phyloP scores from a whole-genome alignment of 2,113 vertebrate genomes.

The Tetrao urogallus region DNA sequence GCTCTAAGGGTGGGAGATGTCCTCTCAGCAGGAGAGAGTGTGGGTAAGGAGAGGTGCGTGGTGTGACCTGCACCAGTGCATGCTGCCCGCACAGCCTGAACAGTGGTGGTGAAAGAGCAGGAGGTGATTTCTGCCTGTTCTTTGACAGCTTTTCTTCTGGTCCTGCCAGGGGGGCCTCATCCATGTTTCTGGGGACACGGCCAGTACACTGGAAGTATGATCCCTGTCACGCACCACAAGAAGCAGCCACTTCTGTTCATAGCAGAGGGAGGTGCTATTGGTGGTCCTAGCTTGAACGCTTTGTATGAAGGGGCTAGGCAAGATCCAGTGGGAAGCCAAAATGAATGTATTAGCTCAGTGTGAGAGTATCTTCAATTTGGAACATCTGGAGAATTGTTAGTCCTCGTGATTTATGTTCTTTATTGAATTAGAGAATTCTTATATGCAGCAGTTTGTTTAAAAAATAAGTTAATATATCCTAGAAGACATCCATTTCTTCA shows the following conservation, averaged over 20 bases:
- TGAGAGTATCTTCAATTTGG: neutral
- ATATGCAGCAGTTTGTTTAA: neutral
- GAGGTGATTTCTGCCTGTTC: neutral
- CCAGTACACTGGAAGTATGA: no score
- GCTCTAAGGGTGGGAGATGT: neutral
- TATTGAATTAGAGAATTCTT: neutral
- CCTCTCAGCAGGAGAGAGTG: neutral
- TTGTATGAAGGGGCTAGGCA: neutral
- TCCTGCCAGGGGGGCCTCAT: neutral
- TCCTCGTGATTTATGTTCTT: neutral
- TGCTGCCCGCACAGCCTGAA: neutral
- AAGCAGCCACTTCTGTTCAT: neutral
- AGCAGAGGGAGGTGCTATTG: neutral
- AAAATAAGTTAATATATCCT: neutral
- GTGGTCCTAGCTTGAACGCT: neutral
- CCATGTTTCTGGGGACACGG: neutral
- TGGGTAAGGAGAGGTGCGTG: neutral
- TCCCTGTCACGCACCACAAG: neutral
- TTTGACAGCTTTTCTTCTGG: neutral
- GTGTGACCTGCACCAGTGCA: neutral
- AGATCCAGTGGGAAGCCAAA: neutral
- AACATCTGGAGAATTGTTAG: neutral
- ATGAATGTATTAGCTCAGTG: neutral
- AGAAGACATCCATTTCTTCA: neutral
- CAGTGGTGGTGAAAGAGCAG: neutral